Evolutionary conservation across 1,140 invertebrate species (phyloP), one percentile per base, ranked within the genome.

Genomic region (Drosophila seguyi): DNA sequence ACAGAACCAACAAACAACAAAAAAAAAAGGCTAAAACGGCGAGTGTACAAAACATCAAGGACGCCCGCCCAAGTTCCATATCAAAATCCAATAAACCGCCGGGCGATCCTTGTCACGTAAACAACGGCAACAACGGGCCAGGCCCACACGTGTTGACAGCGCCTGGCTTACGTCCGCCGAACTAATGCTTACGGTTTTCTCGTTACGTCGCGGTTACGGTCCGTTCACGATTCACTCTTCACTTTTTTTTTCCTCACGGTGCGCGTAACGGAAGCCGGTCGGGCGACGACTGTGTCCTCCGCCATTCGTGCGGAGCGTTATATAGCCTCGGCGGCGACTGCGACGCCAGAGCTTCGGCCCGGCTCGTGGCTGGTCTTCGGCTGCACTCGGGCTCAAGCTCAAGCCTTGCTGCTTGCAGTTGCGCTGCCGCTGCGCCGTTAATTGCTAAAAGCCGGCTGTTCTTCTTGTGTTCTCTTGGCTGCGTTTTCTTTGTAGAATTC

Each of bases 181-280:
- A 53, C 50, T 16, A 53, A 53, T 27, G 20, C 52, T 55, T 55
- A 55, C 52, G 31, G 1, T 20, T 55, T 14, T 55, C 16, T 38
- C 72, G 71, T 50, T 75, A 57, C 55, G 45, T 44, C 20, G 14
- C 44, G 20, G 13, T 14, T 13, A 22, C 20, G 42, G 27, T 29
- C 8, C 39, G 18, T 4, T 11, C 31, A 11, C 44, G 38, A 16
- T 58, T 36, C 25, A 39, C 61, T 34, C 48, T 52, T 55, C 44
- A 5, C 29, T 56, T 22, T 5, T 4, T 0, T 41, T 7, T n/a
- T 18, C 8, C n/a, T 18, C n/a, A 18, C 6, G 6, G 39, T 3
- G n/a, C 42, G 71, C 84, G 66, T 72, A 76, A 27, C 60, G 79
- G 69, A 88, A 80, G 84, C 84, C 84, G 84, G 84, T 71, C 67